Evolutionary conservation across 2,888 invertebrate genomes (phyloP), one percentile per base, ranked within the genome.

Genomic region (Dyspetes luteomarginatus): DNA sequence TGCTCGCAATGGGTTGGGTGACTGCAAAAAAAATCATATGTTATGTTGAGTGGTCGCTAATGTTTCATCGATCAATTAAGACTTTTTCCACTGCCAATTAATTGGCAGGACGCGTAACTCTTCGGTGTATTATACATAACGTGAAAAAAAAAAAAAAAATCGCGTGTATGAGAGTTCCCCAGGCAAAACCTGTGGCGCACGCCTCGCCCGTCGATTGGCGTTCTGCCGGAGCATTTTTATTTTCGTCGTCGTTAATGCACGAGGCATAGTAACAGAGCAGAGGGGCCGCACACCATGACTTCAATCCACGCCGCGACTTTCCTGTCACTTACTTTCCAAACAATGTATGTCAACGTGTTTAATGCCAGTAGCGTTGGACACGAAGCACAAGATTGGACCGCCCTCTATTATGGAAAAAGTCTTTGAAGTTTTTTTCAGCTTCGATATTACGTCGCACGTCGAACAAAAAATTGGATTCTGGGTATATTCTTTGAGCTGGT

Each of bases 271-370:
- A 9, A n/a, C 26, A 30, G 41, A 45, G 50, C 22, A 17, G 19
- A 45, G 17, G 17, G 48, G 17, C 15, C 7, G 64, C 12, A 28
- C 24, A 28, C 24, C 41, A 45, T 41, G 24, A 45, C 55, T 80
- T 72, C 67, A 67, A 76, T 76, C 45, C 60, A 55, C 72, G 58
- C 60, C 43, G 28, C 62, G 36, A 81, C 77, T 77, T 64, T 58
- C 43, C 73, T 73, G 64, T 77, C 77, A 81, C 64, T 81, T 68
- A 62, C 43, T 68, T 68, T 62, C 52, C 67, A 73, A 77, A 81
- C 81, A 81, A 81, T 81, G 73, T 81, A 77, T 67, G 75, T 77
- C 81, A 81, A 30, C 67, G 56, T 76, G 69, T 76, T 72, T 80
- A 80, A 26, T 41, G 68, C 41, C 9, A n/a, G 26, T 15, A 36